Percentiles rank a stretch among this genome's conserved stretches.
Evolutionary conservation across 2,113 vertebrate species (phyloP).

Genomic region (Megalops atlanticus): DNA sequence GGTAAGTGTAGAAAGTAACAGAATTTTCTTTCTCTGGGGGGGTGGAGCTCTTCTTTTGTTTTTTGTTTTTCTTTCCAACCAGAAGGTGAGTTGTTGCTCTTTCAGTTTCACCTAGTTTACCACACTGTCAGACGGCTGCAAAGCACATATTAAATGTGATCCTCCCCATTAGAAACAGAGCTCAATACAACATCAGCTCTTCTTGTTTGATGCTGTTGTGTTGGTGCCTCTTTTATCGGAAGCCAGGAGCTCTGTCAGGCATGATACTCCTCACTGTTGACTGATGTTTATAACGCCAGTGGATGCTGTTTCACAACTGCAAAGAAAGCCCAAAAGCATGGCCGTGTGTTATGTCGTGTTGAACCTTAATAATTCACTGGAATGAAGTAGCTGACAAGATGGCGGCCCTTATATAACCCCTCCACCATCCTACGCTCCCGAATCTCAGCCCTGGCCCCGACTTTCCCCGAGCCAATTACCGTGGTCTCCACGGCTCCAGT

Average conservation of each 20-base stretch:
- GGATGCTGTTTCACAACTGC: too few relatives aligned
- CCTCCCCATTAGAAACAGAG: not conserved
- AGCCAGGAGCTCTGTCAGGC: too few relatives aligned
- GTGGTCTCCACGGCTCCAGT: not conserved
- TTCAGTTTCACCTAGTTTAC: not conserved
- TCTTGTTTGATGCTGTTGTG: not conserved
- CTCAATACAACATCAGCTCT: not conserved
- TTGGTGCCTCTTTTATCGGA: too few relatives aligned
- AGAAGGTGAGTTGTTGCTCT: not conserved
- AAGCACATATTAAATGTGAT: not conserved
- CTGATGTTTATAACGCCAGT: too few relatives aligned
- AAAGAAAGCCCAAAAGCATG: too few relatives aligned
- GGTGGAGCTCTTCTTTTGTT: not conserved
- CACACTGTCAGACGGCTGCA: not conserved
- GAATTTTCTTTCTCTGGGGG: not conserved
- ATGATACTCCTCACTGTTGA: too few relatives aligned
- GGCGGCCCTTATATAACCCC: not conserved
- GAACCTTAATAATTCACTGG: too few relatives aligned
- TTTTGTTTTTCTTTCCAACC: not conserved
- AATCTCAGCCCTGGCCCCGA: not conserved
- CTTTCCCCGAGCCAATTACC: not conserved
- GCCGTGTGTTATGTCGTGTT: too few relatives aligned
- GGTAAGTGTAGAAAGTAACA: constrained; percentile 71
- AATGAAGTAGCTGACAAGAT: not conserved
- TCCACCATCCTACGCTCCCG: not conserved